Percentiles rank a stretch among this genome's conserved stretches.
Evolutionary conservation across 2,888 invertebrate species (phyloP).

Genomic region (Embidobia sp.): DNA sequence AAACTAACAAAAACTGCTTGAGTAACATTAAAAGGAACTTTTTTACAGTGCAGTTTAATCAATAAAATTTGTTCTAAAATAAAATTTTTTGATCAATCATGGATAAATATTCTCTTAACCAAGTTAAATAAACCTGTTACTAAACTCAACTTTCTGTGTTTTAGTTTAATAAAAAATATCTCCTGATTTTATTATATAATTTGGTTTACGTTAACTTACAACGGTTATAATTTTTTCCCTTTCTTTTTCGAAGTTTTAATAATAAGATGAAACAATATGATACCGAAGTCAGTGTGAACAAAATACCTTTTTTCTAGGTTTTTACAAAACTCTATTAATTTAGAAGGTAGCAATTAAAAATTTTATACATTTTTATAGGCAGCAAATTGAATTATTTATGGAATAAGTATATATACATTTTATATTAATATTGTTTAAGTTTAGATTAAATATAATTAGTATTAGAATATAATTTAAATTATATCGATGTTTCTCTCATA

Average conservation of each 20-base stretch:
- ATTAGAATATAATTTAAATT: conserved; percentile 9
- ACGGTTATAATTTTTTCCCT: too few species aligned
- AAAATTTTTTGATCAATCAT: conserved; percentile 23
- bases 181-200: too few species aligned
- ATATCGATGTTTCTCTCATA: conserved; percentile 20
- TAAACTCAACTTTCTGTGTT: background rate
- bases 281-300: conserved; percentile 23
- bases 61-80: conserved; percentile 12
- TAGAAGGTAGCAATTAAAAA: conserved; percentile 31
- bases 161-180: background rate
- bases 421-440: conserved; percentile 3
- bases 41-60: background rate
- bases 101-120: conserved; percentile 9
- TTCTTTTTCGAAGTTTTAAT: too few species aligned
- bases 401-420: conserved; percentile 19
- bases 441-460: conserved; percentile 21
- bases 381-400: conserved; percentile 9
- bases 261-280: too few species aligned
- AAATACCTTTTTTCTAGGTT: conserved; percentile 21
- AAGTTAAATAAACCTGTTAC: background rate
- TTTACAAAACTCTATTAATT: conserved; percentile 31
- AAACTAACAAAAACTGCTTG: too few species aligned
- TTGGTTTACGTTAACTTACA: too few species aligned
- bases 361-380: conserved; percentile 3
- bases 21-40: background rate